phyloP scores from a whole-genome alignment of 1,140 invertebrate genomes.

The Eumeta japonica region DNA sequence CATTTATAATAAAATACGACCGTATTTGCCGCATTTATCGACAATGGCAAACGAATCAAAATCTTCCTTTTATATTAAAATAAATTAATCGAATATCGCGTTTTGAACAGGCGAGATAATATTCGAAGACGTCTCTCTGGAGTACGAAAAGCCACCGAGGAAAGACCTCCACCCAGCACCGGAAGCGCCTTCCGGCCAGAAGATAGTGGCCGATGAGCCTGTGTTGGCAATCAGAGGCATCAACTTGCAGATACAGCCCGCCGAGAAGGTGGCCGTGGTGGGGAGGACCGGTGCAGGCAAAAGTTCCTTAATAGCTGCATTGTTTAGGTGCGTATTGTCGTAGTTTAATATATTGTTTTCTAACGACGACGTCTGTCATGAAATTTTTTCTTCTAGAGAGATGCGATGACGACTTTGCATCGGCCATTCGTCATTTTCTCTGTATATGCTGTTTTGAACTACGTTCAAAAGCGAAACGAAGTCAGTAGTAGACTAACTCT shows the following conservation, averaged over 20 bases:
- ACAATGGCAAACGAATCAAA: too few relatives aligned
- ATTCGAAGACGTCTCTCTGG: slow-evolving; percentile 61
- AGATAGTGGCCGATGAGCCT: slow-evolving; percentile 59
- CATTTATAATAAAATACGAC: not conserved
- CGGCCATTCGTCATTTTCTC: too few relatives aligned
- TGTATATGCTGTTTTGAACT: too few relatives aligned
- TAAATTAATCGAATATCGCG: not conserved
- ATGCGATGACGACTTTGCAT: too few relatives aligned
- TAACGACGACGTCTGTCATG: not conserved
- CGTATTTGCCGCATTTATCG: slow-evolving; percentile 61
- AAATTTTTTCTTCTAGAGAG: not conserved
- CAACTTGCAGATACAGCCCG: slow-evolving; percentile 58
- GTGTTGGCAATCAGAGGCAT: slow-evolving; percentile 62
- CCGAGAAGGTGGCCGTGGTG: slow-evolving; percentile 69
- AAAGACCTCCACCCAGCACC: slow-evolving; percentile 6
- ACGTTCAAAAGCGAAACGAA: too few relatives aligned
- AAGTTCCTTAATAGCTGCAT: slow-evolving; percentile 67
- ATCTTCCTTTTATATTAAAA: not conserved
- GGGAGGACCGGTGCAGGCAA: slow-evolving; percentile 74
- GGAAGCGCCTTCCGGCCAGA: slow-evolving; percentile 12
- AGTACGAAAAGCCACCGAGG: slow-evolving; percentile 55
- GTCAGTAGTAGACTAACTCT: too few relatives aligned
- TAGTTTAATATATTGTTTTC: slow-evolving; percentile 36
- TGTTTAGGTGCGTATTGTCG: slow-evolving; percentile 66
- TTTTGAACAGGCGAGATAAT: slow-evolving; percentile 61